Conservation (phyloP, 2,113 vertebrate species). For the human region DNA sequence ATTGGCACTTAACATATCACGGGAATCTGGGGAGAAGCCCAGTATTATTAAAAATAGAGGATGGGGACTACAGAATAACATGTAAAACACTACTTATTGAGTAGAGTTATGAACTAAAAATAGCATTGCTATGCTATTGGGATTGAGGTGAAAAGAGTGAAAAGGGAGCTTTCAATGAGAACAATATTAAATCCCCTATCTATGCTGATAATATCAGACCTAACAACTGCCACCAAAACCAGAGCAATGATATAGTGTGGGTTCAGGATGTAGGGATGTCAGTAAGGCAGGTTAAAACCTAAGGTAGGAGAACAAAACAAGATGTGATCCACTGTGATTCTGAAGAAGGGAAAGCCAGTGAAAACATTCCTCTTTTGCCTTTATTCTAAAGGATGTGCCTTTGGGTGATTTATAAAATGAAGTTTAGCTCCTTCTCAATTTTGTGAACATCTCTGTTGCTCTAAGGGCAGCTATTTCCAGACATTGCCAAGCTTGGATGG, state of each 20-base stretch:
- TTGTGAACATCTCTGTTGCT: neutral
- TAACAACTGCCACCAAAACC: neutral
- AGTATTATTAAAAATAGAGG: conserved; percentile 20
- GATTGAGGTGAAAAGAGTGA: neutral
- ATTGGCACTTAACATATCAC: neutral
- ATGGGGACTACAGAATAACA: neutral
- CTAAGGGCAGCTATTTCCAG: neutral
- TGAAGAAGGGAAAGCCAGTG: neutral
- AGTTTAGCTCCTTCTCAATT: neutral
- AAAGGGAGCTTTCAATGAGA: neutral
- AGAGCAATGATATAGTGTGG: neutral
- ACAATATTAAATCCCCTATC: neutral
- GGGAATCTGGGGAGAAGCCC: neutral
- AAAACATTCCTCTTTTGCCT: neutral
- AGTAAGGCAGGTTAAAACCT: neutral
- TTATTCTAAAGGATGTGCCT: neutral
- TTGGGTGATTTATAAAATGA: neutral
- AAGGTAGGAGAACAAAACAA: conserved; percentile 15
- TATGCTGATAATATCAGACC: neutral
- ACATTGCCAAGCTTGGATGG: neutral
- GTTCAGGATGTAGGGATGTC: neutral
- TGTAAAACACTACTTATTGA: neutral
- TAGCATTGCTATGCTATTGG: neutral
- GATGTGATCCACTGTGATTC: neutral
- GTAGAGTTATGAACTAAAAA: neutral